Percentiles rank a stretch among this genome's conserved stretches.
Conservation (phyloP, 2,113 vertebrate species). For the Tauraco erythrolophus region DNA sequence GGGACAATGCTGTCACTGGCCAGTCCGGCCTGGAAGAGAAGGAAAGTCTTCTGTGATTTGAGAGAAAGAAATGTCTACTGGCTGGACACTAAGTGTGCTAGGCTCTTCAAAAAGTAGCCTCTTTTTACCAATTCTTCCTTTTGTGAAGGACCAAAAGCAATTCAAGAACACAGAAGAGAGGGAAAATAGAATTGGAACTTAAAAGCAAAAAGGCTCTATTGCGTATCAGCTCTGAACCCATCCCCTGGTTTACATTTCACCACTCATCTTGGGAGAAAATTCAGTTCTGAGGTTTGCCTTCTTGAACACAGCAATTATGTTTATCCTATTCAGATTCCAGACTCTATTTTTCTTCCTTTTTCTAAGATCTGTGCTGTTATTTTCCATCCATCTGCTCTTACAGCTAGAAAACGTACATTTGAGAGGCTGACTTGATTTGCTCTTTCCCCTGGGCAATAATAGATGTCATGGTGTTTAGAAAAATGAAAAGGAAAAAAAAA, state of each 20-base stretch:
- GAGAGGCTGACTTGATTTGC: conserved; percentile 7
- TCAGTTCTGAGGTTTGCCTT: neutral
- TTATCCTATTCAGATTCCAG: conserved; percentile 31
- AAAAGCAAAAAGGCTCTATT: neutral
- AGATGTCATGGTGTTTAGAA: neutral
- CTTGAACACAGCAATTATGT: neutral
- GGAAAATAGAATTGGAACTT: neutral
- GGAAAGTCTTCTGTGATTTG: neutral
- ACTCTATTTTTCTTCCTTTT: conserved; percentile 12
- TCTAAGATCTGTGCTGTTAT: conserved; percentile 7
- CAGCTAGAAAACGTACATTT: neutral
- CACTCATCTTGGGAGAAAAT: neutral
- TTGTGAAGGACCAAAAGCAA: neutral
- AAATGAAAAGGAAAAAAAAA: neutral
- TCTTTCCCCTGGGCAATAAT: neutral
- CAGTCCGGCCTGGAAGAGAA: neutral
- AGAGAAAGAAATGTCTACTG: neutral
- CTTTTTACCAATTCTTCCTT: neutral
- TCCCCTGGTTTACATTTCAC: neutral
- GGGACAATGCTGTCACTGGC: neutral
- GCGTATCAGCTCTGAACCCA: neutral
- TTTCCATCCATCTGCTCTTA: neutral
- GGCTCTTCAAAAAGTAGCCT: neutral
- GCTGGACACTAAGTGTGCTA: neutral
- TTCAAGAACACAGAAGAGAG: neutral